A percentile compares a stretch with the other conserved stretches of the same genome.
These are phyloP conservation scores for Drosophila nigricruria DNA, from an alignment of 2,888 invertebrate species.

Conservation along the genomic window DNA sequence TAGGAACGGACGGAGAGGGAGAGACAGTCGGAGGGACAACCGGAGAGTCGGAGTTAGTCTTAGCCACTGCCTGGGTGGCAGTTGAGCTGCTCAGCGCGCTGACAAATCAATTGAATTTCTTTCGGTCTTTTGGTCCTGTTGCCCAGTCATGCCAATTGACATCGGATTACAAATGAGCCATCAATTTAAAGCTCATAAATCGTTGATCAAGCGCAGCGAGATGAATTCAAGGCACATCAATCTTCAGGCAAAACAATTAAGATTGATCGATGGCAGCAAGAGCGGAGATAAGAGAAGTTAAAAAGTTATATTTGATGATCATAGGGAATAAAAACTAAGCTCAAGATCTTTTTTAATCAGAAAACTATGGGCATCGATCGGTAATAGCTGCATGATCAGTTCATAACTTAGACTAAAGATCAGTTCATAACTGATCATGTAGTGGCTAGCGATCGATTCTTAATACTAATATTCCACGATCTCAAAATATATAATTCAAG, in stretches of 20 bases:
- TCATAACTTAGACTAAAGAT: no score
- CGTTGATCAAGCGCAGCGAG: constrained; percentile 29
- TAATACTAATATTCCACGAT: background rate
- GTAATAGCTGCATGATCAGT: background rate
- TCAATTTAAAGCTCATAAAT: constrained; percentile 68
- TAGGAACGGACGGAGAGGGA: no score
- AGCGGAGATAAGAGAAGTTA: background rate
- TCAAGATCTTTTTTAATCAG: background rate
- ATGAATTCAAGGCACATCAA: constrained; percentile 49
- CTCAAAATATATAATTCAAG: background rate
- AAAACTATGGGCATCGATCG: background rate
- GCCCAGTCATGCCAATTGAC: constrained; percentile 53
- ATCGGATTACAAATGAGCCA: constrained; percentile 61
- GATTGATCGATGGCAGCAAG: constrained; percentile 15
- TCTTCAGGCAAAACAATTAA: constrained; percentile 31
- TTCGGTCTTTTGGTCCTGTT: constrained; percentile 26
- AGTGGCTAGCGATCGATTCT: no score
- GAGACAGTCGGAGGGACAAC: constrained; percentile 20
- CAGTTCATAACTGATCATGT: no score
- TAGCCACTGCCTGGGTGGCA: constrained; percentile 42
- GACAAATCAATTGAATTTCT: constrained; percentile 67
- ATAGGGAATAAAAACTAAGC: background rate
- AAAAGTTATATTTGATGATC: background rate
- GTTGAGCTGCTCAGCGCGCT: constrained; percentile 42
- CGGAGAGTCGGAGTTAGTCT: constrained; percentile 12